Evolutionary conservation across 2,888 invertebrate genomes (phyloP).

Genomic region (Cheilosia grossa): DNA sequence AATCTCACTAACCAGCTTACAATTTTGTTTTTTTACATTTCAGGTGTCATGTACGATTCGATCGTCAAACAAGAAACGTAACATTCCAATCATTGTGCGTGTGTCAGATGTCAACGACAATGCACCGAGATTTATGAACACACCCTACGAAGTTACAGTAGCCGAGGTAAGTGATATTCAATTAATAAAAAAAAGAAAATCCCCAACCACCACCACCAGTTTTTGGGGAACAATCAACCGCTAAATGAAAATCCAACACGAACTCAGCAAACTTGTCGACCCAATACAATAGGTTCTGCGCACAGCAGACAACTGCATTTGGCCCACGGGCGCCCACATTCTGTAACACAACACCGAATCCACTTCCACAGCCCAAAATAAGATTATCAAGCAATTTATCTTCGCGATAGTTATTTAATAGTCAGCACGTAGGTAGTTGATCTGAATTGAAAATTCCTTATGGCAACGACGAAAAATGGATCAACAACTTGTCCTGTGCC

Average conservation of each 20-base stretch:
- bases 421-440: slow-evolving; percentile 74
- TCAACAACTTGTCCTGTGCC: slow-evolving; percentile 68
- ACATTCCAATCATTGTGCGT: slow-evolving; percentile 94
- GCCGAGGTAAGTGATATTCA: slow-evolving; percentile 88
- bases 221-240: slow-evolving; percentile 42
- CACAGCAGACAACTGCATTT: slow-evolving; percentile 54
- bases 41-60: slow-evolving; percentile 93
- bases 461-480: slow-evolving; percentile 67
- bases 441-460: slow-evolving; percentile 71
- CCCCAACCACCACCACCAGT: slow-evolving; percentile 9
- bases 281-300: slow-evolving; percentile 53
- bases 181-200: slow-evolving; percentile 29
- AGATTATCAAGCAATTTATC: slow-evolving; percentile 73
- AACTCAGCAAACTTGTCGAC: slow-evolving; percentile 48
- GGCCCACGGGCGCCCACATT: slow-evolving; percentile 72
- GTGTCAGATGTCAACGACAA: slow-evolving; percentile 96
- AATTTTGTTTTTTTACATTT: slow-evolving; percentile 77
- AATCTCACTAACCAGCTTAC: slow-evolving; percentile 3
- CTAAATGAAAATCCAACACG: slow-evolving; percentile 9
- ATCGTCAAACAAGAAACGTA: slow-evolving; percentile 90
- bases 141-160: slow-evolving; percentile 92
- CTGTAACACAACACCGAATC: slow-evolving; percentile 36
- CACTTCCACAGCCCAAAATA: slow-evolving; percentile 52
- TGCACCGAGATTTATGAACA: slow-evolving; percentile 91
- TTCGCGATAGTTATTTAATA: slow-evolving; percentile 72